Evolutionary conservation across 1,140 invertebrate genomes (phyloP).

Genomic region (Brachionus rotundiformis): DNA sequence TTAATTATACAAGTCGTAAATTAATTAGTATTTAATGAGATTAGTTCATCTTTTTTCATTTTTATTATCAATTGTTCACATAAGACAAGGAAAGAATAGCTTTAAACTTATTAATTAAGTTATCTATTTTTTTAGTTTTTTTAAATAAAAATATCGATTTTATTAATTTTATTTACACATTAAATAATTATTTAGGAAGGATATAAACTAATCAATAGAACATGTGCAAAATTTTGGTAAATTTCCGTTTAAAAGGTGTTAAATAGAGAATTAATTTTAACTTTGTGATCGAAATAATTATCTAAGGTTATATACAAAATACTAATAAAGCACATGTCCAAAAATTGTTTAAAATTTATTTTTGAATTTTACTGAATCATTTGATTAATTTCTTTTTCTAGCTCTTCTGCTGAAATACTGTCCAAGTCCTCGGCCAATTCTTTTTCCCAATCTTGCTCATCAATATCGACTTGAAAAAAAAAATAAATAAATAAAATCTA

Average conservation of each 20-base stretch:
- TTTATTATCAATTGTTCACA: neutral
- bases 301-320: neutral
- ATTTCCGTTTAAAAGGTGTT: neutral
- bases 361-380: conserved; percentile 29
- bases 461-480: neutral
- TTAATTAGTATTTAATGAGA: neutral
- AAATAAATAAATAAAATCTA: neutral
- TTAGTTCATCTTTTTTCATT: neutral
- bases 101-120: too few relatives aligned
- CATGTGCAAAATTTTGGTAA: neutral
- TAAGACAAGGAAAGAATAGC: neutral
- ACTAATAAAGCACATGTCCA: neutral
- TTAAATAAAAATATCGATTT: neutral
- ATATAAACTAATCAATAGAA: neutral
- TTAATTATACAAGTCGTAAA: neutral
- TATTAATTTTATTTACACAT: neutral
- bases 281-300: too few relatives aligned
- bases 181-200: neutral
- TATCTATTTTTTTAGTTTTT: too few relatives aligned
- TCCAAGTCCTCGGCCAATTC: conserved; percentile 45
- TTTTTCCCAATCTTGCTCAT: conserved; percentile 48
- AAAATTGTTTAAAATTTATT: neutral
- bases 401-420: conserved; percentile 48
- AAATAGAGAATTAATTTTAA: too few relatives aligned
- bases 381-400: conserved; percentile 51